Evolutionary conservation across 2,113 vertebrate genomes (phyloP), one percentile per base, ranked within the genome.

Genomic region (Petaurus breviceps): DNA sequence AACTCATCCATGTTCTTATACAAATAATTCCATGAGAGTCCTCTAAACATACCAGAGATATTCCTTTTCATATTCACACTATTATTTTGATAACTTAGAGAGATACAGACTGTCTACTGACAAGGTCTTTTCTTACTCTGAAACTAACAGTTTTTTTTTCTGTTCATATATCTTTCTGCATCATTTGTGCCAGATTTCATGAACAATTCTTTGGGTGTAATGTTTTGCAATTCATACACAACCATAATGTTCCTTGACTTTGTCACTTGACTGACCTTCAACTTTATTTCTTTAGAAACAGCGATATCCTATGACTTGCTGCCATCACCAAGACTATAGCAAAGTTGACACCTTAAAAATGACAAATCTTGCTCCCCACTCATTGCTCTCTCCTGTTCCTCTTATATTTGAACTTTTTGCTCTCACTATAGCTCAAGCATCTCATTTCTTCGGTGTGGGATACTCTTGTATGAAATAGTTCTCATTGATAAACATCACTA

Each of bases 401-500:
- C 4, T 84, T 43, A 84, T 43, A 23, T 1, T 77, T 8, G 16
- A 84, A 22, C 16, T 23, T 43, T 22, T 22, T 22, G 2, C 16
- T 23, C 7, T 43, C n/a, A 43, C 0, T 84, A n/a, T 24, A 37
- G 2, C 8, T 77, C 14, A 77, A 6, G 6, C 16, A 8, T 22
- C 37, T 84, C 37, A 84, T 22, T 77, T n/a, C 37, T n/a, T n/a
- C 19, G 37, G 4, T 22, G 0, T 77, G 14, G 37, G 68, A 77
- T 77, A 22, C 37, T 77, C 37, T 16, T 77, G 16, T 19, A 1
- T 77, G 16, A 3, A 22, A 22, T 5, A n/a, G 0, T 3, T 0
- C n/a, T 23, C 19, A 84, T 23, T 43, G 68, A 43, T 19, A 23
- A 1, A 43, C 0, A 43, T 43, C 19, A 84, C 6, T 10, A 43